Base-by-base conservation (phyloP, 2,797 vertebrate genomes). In the Bovichtus variegatus region DNA sequence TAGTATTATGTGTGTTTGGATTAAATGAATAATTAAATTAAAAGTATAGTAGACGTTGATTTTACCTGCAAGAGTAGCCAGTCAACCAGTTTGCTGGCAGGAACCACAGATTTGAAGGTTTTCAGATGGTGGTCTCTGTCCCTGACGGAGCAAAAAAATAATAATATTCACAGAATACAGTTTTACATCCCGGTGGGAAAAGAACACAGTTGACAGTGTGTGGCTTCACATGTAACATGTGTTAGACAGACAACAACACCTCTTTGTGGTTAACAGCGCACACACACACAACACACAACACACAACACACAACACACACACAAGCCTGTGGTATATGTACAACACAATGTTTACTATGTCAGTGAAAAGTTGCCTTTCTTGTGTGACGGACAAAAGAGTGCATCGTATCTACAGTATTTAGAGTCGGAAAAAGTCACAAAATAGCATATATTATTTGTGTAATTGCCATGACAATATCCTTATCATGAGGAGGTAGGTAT, bases 101-200 rank as follows among this genome's bases (percentile, higher is more conserved):
- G 97, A 49, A 99, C 93, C 78, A 99, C 98, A 0, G 98, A 99
- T 85, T 97, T 99, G 89, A 98, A 99, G 0, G 97, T 98, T 94
- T 99, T 99, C 77, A 99, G 91, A 78, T 99, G 98, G 77, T 99
- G 93, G 84, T 99, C 98, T 67, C 97, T 93, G 89, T 99, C 98
- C 89, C 98, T 99, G 5, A 27, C 92, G 46, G 43, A 72, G 61
- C 18, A 78, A 82, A 49, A 72, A 38, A 15, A 80, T 80, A 51
- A 71, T 25, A 38, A 41, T 59, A 36, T 61, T 38, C 1, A 21
- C 1, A 60, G 50, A 63, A 73, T 23, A 5, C 64, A 16, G 46
- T 80, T 58, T 82, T 11, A 51, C 3, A 61, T 15, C 9, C n/a
- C 75, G 38, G 34, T n/a, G 6, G 40, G 27, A 57, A 67, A 44